Base-by-base conservation (phyloP, 2,797 vertebrate genomes). In the Rhadinocentrus ornatus region DNA sequence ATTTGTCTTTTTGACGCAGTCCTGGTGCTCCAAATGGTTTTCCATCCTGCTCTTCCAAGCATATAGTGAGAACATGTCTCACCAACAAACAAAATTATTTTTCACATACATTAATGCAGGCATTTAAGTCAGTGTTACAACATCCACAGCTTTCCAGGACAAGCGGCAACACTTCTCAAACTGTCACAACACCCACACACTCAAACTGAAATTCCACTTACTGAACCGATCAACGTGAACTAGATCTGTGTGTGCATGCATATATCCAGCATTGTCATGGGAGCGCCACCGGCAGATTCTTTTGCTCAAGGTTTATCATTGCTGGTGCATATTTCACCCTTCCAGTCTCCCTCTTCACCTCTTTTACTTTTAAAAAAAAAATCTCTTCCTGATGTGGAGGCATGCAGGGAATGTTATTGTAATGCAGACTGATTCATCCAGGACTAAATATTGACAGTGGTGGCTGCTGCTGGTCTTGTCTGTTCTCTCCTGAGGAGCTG, bases 381-480 rank as follows among this genome's bases (percentile, higher is more conserved):
- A 78, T 78, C 59, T 83, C 80, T 86, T 86, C 73, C 74, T 88
- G 84, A 89, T 83, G 87, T 77, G 72, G 70, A 92, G 86, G 91
- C 85, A 84, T 50, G 64, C 72, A 44, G 81, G 88, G 94, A 94
- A 94, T 94, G 93, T 91, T 90, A 92, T 92, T 92, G 88, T 88
- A 92, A 92, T 89, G 89, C 79, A 86, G 81, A 85, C 66, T 84
- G 90, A 93, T 88, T 95, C 93, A 93, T 91, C 82, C 83, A 82
- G 81, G 81, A 90, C 88, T 88, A 94, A 93, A 94, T 94, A 94
- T 91, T 93, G 91, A 93, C 87, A 83, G 83, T 86, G 76, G 68
- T 71, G 62, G 70, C 60, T 44, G 75, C 71, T 66, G 69, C 69
- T 73, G 72, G 66, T 79, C 69, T 53, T 59, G 34, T 69, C 65